Evolutionary conservation across 1,140 invertebrate genomes (phyloP).

Genomic region (Trachymyrmex septentrionalis): DNA sequence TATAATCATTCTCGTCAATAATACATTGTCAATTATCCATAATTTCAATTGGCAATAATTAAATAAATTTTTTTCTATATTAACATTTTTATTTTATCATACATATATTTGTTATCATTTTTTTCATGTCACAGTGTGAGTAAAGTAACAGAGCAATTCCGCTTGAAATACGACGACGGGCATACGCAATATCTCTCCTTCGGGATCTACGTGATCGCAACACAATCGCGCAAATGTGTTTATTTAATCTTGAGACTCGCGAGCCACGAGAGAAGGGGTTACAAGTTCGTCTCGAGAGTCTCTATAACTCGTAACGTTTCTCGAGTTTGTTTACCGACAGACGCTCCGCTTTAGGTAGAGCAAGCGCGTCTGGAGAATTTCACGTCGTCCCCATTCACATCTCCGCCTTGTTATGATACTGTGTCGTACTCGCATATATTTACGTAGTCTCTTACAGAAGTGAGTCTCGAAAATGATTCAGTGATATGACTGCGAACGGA

Average conservation of each 20-base stretch:
- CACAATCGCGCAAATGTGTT: constrained; percentile 59
- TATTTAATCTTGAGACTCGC: constrained; percentile 57
- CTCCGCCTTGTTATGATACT: constrained; percentile 59
- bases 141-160: not conserved
- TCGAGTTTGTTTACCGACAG: constrained; percentile 68
- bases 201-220: constrained; percentile 42
- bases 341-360: constrained; percentile 40
- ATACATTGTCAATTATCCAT: not conserved
- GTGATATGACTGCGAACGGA: constrained; percentile 28
- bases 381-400: constrained; percentile 49
- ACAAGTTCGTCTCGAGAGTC: constrained; percentile 48
- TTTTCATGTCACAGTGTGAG: not conserved
- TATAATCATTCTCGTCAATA: not conserved
- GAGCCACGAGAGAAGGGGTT: constrained; percentile 51
- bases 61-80: not conserved
- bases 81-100: not conserved
- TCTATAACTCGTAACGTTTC: not conserved
- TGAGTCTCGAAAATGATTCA: constrained; percentile 54
- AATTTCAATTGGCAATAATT: not conserved
- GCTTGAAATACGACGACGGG: not conserved
- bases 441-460: not conserved
- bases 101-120: not conserved
- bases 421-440: constrained; percentile 45
- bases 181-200: constrained; percentile 11
- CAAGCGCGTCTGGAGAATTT: constrained; percentile 62